phyloP scores from a whole-genome alignment of 2,888 invertebrate species.

The Nomada ruficornis region DNA sequence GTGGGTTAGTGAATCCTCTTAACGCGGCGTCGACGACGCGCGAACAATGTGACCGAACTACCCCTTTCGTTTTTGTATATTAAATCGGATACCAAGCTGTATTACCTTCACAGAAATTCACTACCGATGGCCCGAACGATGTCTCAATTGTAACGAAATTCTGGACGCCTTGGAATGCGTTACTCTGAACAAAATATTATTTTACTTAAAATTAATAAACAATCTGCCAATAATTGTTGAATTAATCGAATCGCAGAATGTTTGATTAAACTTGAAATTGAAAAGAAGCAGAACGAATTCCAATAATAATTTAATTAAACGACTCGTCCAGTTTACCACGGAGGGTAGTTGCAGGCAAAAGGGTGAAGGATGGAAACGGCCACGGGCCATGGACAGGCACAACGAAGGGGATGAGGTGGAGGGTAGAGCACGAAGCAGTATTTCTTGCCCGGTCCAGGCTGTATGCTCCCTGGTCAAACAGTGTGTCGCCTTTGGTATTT shows the following conservation, averaged over 20 bases:
- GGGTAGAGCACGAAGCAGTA: slow-evolving; percentile 76
- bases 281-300: slow-evolving; percentile 32
- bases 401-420: slow-evolving; percentile 66
- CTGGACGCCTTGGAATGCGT: too few relatives aligned
- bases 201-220: slow-evolving; percentile 7
- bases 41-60: background rate
- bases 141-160: too few relatives aligned
- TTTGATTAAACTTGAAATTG: slow-evolving; percentile 5
- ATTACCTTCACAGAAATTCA: too few relatives aligned
- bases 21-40: background rate
- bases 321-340: background rate
- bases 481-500: slow-evolving; percentile 84
- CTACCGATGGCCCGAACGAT: too few relatives aligned
- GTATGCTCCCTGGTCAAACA: slow-evolving; percentile 83
- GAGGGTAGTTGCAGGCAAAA: slow-evolving; percentile 4
- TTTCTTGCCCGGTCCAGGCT: slow-evolving; percentile 79
- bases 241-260: background rate
- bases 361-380: slow-evolving; percentile 36
- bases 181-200: too few relatives aligned
- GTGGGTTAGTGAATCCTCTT: slow-evolving; percentile 40
- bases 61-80: background rate
- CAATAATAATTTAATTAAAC: slow-evolving; percentile 22
- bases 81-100: background rate
- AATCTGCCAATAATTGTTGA: background rate
- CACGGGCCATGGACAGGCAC: slow-evolving; percentile 47